phyloP scores from a whole-genome alignment of 2,888 invertebrate species.

The Leucophenga montana region DNA sequence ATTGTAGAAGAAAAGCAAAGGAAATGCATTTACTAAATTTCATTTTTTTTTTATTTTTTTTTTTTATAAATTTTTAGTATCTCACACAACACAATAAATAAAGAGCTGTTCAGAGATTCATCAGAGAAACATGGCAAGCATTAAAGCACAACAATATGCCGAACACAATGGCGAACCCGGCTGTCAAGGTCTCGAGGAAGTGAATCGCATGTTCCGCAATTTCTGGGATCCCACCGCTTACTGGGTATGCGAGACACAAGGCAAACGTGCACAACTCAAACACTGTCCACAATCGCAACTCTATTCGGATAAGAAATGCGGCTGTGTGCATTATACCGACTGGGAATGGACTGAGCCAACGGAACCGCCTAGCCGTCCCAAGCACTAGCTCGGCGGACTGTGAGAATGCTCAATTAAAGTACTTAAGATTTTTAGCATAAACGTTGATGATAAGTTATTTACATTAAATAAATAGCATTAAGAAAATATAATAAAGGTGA shows the following conservation, averaged over 20 bases:
- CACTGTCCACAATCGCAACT: conserved; percentile 61
- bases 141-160: conserved; percentile 56
- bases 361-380: conserved; percentile 67
- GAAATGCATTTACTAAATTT: conserved; percentile 15
- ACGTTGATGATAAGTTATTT: conserved; percentile 47
- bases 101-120: conserved; percentile 32
- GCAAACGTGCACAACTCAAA: conserved; percentile 54
- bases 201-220: conserved; percentile 67
- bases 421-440: conserved; percentile 1
- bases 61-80: conserved; percentile 9
- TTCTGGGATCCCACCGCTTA: conserved; percentile 70
- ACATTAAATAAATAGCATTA: conserved; percentile 38
- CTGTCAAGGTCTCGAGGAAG: conserved; percentile 62
- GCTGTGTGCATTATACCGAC: conserved; percentile 63
- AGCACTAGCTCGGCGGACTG: conserved; percentile 28
- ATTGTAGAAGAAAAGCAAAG: too few relatives aligned
- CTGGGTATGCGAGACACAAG: conserved; percentile 65
- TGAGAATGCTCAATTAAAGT: neutral
- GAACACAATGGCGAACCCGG: conserved; percentile 67
- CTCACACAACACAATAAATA: neutral
- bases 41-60: conserved; percentile 1
- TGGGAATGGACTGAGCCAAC: conserved; percentile 68
- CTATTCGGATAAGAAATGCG: conserved; percentile 59
- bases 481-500: conserved; percentile 23
- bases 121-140: conserved; percentile 39